Percentiles rank a stretch among this genome's conserved stretches.
These are phyloP conservation scores for Microcebus tavaratra DNA, from an alignment of 2,113 vertebrate species.

Conservation along the genomic window DNA sequence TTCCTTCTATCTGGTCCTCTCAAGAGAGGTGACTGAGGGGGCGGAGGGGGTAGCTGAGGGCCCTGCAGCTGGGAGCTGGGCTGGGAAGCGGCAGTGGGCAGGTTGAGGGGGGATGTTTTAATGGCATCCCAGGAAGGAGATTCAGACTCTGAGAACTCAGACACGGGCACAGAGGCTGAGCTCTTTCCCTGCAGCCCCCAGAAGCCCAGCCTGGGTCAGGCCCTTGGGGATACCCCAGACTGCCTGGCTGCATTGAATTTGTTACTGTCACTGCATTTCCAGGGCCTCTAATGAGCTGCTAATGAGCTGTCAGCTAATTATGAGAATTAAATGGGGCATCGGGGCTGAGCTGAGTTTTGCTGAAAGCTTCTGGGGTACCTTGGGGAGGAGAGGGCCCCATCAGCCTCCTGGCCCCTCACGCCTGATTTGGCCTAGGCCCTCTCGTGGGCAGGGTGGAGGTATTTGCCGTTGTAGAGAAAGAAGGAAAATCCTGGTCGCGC, in stretches of 20 bases:
- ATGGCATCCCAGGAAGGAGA: background rate
- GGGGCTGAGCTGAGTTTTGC: conserved; percentile 64
- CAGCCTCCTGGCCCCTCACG: background rate
- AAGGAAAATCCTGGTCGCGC: background rate
- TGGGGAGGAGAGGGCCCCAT: conserved; percentile 42
- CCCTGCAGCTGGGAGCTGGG: background rate
- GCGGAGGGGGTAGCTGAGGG: background rate
- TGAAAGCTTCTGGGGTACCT: conserved; percentile 63
- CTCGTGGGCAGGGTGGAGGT: background rate
- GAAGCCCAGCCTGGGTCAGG: conserved; percentile 47
- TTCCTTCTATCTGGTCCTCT: background rate
- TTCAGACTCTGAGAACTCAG: background rate
- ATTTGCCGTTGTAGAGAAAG: background rate
- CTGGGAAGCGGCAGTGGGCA: background rate
- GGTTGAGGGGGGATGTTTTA: background rate
- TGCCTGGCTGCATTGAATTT: conserved; percentile 83
- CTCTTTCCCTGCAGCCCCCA: background rate
- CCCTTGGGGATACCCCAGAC: conserved; percentile 55
- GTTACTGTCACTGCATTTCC: conserved; percentile 82
- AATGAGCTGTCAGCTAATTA: conserved; percentile 87
- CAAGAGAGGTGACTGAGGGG: background rate
- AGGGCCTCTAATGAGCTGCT: conserved; percentile 85
- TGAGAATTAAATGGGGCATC: conserved; percentile 84
- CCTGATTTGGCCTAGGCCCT: background rate
- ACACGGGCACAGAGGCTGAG: background rate